Evolutionary conservation across 2,113 vertebrate genomes (phyloP).

Genomic region (Oreochromis spilurus): DNA sequence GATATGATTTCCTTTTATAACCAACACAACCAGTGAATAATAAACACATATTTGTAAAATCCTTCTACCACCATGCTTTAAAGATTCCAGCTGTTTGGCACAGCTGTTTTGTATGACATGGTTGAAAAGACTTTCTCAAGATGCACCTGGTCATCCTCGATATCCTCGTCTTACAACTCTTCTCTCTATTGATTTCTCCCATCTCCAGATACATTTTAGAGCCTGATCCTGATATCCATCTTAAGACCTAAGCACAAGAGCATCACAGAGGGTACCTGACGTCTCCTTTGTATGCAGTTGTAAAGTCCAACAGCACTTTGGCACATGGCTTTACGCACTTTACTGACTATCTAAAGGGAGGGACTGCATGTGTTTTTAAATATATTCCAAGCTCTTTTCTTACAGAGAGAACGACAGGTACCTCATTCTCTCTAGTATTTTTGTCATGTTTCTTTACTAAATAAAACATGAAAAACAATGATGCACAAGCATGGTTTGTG

Average conservation of each 20-base stretch:
- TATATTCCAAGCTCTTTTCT: background rate
- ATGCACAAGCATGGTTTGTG: background rate
- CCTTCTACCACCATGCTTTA: background rate
- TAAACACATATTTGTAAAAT: background rate
- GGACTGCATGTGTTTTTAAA: background rate
- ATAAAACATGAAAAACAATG: background rate
- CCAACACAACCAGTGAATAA: background rate
- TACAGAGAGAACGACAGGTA: background rate
- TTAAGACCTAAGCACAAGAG: background rate
- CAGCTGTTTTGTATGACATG: background rate
- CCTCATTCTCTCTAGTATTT: background rate
- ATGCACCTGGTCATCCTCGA: background rate
- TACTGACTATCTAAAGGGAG: background rate
- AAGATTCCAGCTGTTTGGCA: background rate
- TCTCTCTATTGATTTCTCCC: background rate
- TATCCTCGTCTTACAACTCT: accelerated
- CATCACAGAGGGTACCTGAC: background rate
- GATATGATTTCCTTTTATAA: background rate
- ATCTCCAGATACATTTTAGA: background rate
- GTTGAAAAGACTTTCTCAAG: background rate
- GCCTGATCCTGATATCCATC: background rate
- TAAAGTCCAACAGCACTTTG: background rate
- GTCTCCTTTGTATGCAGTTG: background rate
- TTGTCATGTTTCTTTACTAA: background rate
- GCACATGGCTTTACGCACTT: background rate